Base-by-base conservation (phyloP, 2,113 vertebrate genomes). In the Microcebus ravelobensis region DNA sequence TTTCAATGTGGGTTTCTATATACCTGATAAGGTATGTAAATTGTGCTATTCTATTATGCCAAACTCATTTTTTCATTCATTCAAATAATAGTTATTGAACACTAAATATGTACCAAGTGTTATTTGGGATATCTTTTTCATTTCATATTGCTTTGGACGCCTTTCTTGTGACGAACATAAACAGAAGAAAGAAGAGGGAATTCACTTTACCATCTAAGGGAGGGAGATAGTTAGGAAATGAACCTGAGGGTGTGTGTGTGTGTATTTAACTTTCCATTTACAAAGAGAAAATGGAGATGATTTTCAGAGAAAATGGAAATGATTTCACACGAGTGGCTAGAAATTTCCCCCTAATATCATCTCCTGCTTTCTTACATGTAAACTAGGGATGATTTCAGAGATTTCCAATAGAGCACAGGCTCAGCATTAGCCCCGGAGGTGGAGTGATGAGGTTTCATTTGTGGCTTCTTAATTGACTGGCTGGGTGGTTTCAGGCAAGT, bases 111-210 rank as follows among this genome's bases (percentile, higher is more conserved):
- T 59, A 57, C 29, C 77, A 81, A 71, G 48, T 55, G 29, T 65
- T 93, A 89, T 67, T 20, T 88, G 83, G 76, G 15, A 50, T 93
- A 67, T 55, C 45, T 95, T 95, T 73, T 73, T 29, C 45, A 96
- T 15, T 86, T 73, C 18, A 83, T 67, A 92, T 70, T 95, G 76
- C 57, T 90, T 90, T 90, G 79, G 55, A 82, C 5, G 90, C 6
- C 17, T 90, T 94, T 90, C 20, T 95, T 65, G 14, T 92, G 55
- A 83, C 42, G 45, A 61, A 87, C 48, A 34, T 27, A 63, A 21
- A 61, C 21, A 86, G 50, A 87, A 80, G 63, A 93, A 52, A 88
- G 52, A 82, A 61, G 63, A 88, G 25, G 29, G 67, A 45, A 48
- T 36, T 39, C 7, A 79, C 6, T 90, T 81, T 70, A 82, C 87